Conservation (phyloP, 2,797 vertebrate species). For the Pseudomugil tenellus region DNA sequence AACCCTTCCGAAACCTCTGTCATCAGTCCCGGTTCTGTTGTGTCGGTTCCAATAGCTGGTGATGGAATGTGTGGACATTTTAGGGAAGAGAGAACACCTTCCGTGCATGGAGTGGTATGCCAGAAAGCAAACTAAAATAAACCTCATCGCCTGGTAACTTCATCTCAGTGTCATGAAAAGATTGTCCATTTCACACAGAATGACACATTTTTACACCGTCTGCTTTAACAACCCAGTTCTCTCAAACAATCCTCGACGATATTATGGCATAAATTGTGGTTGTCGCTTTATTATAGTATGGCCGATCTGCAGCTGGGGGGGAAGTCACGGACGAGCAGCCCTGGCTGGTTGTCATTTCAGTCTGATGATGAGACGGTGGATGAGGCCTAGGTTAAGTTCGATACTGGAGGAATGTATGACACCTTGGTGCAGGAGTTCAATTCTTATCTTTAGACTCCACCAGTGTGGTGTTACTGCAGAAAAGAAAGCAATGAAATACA, state of each 20-base stretch:
- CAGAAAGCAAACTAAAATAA: slow-evolving; percentile 17
- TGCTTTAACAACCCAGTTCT: slow-evolving; percentile 9
- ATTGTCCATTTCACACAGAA: slow-evolving; percentile 5
- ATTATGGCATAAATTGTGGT: background rate
- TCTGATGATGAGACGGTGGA: slow-evolving; percentile 66
- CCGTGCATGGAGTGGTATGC: slow-evolving; percentile 3
- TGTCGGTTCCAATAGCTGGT: slow-evolving; percentile 51
- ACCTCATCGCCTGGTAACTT: slow-evolving; percentile 2
- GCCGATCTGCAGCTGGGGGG: background rate
- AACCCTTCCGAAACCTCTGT: slow-evolving; percentile 19
- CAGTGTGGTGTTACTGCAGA: slow-evolving; percentile 62
- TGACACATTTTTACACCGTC: background rate
- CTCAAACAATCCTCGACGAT: slow-evolving; percentile 2
- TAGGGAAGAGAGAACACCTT: slow-evolving; percentile 37
- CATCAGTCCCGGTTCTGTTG: slow-evolving; percentile 27
- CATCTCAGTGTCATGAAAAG: slow-evolving; percentile 16
- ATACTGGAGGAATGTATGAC: slow-evolving; percentile 92
- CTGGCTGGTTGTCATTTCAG: slow-evolving; percentile 79
- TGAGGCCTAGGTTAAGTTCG: slow-evolving; percentile 82
- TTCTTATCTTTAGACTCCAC: slow-evolving; percentile 71
- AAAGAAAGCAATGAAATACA: slow-evolving; percentile 65
- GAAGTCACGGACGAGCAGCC: slow-evolving; percentile 18
- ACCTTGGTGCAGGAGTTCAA: slow-evolving; percentile 74
- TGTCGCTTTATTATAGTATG: slow-evolving; percentile 12
- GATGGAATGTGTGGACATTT: slow-evolving; percentile 85